phyloP scores from a whole-genome alignment of 2,888 invertebrate species.

The Dromius quadrimaculatus region DNA sequence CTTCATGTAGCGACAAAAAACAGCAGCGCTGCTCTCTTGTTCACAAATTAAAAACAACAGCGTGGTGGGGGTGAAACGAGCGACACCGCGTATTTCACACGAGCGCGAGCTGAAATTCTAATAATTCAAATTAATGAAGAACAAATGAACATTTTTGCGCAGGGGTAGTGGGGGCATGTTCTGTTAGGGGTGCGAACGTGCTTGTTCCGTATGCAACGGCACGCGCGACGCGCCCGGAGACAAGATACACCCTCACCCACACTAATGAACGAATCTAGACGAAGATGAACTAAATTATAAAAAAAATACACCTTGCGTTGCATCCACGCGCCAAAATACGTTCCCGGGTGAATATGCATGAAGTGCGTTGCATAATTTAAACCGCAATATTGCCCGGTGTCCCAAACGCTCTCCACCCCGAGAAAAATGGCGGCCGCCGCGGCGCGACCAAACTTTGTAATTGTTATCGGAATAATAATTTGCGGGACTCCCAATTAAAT shows the following conservation, averaged over 20 bases:
- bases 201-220: slow-evolving; percentile 67
- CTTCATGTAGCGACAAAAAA: slow-evolving; percentile 15
- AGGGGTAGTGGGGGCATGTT: not conserved
- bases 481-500: slow-evolving; percentile 43
- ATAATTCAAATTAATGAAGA: slow-evolving; percentile 67
- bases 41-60: slow-evolving; percentile 50
- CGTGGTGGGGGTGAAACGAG: slow-evolving; percentile 8
- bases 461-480: slow-evolving; percentile 52
- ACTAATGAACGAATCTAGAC: not conserved
- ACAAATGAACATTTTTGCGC: slow-evolving; percentile 67
- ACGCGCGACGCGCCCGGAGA: slow-evolving; percentile 57
- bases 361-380: slow-evolving; percentile 51
- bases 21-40: slow-evolving; percentile 22
- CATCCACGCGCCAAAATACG: slow-evolving; percentile 25
- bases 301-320: no score
- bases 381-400: slow-evolving; percentile 44
- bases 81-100: slow-evolving; percentile 52
- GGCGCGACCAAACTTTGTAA: slow-evolving; percentile 51
- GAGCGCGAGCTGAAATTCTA: slow-evolving; percentile 57
- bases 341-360: slow-evolving; percentile 48
- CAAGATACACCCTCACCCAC: slow-evolving; percentile 41
- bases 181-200: slow-evolving; percentile 58
- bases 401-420: slow-evolving; percentile 8
- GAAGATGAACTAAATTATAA: no score
- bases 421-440: slow-evolving; percentile 49